Base-by-base conservation (phyloP, 2,797 vertebrate species). In the Anas acuta region DNA sequence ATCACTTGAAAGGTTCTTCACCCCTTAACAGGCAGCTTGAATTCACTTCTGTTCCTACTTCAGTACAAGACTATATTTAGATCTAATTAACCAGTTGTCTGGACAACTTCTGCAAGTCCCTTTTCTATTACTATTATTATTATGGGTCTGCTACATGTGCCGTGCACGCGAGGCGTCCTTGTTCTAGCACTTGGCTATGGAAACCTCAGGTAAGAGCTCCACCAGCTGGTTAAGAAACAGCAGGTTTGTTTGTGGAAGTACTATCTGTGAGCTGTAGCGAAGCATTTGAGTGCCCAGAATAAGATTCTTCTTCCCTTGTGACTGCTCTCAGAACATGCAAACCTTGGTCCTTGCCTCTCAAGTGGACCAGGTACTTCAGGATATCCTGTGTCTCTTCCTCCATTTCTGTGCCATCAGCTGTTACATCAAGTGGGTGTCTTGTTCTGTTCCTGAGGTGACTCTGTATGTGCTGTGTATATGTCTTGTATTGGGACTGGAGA, bases 141-240 rank as follows among this genome's bases (percentile, higher is more conserved):
- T 74, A 13, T 51, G 62, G 35, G 79, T 87, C 57, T 18, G 2
- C 32, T 82, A 30, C 8, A 5, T 45, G 39, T 70, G 35, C 26
- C 18, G 9, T 33, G 18, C 16, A 43, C 9, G 23, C 16, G 51
- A 65, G 61, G 30, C 28, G n/a, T 71, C 67, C 84, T 82, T 67
- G 17, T 73, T 67, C 11, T 51, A 35, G 28, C n/a, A 74, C n/a
- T 87, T 65, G 41, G 49, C 78, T 71, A 35, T 32, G 28, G 56
- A 77, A 49, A 37, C 35, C 20, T 82, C 94, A 77, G 33, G 51
- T 89, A 57, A 92, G 86, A 89, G 92, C 92, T 94, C 93, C 89
- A 92, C 92, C 92, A 96, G 69, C 92, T 96, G 90, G 86, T 80
- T 95, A 65, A 75, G 71, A 79, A 84, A 51, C 33, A 6, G 12